These are phyloP conservation scores for Microctenopoma stevenorrisi DNA, from an alignment of 2,797 vertebrate species.

Conservation along the genomic window DNA sequence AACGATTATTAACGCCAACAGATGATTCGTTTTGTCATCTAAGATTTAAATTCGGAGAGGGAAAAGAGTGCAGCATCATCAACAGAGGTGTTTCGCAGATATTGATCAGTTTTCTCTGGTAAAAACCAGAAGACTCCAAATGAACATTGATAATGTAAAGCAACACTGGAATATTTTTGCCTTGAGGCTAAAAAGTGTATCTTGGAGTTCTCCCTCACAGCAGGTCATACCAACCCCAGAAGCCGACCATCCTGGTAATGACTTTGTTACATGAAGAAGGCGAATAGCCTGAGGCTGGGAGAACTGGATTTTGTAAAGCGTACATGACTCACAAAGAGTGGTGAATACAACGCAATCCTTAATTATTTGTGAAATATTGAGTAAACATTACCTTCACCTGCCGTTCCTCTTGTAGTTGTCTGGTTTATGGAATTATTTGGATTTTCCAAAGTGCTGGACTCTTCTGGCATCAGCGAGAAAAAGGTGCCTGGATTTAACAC, in stretches of 20 bases:
- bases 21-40: constrained; percentile 26
- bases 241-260: constrained; percentile 34
- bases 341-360: neutral
- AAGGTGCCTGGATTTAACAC: neutral
- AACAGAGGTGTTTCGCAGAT: constrained; percentile 8
- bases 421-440: neutral
- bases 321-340: constrained; percentile 18
- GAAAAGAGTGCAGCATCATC: constrained; percentile 12
- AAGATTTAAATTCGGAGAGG: constrained; percentile 31
- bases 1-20: constrained; percentile 44
- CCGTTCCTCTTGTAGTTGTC: accelerated
- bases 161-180: constrained; percentile 33
- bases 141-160: constrained; percentile 32
- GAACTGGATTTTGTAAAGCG: constrained; percentile 18
- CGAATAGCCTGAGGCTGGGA: constrained; percentile 31
- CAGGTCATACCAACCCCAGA: constrained; percentile 12
- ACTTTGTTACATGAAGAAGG: constrained; percentile 34
- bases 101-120: constrained; percentile 33
- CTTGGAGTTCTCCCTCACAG: constrained; percentile 8
- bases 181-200: constrained; percentile 27
- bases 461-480: neutral
- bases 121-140: constrained; percentile 16
- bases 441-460: neutral
- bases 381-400: constrained; percentile 25
- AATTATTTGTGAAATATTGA: neutral